phyloP scores from a whole-genome alignment of 2,888 invertebrate genomes.

The Diabrotica balteata region DNA sequence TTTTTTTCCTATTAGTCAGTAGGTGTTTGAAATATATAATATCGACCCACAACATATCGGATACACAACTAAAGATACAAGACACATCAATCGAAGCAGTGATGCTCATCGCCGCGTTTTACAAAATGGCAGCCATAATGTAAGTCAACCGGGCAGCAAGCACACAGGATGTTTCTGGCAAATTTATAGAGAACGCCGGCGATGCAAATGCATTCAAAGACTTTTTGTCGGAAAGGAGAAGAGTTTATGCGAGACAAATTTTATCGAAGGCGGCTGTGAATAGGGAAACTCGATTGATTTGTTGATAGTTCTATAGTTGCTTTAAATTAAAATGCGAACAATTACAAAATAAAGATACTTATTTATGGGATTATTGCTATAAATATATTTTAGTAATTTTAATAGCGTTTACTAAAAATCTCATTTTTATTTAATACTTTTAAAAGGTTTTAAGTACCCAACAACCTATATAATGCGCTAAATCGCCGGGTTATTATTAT shows the following conservation, averaged over 20 bases:
- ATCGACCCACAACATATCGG: constrained; percentile 31
- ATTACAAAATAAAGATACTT: no score
- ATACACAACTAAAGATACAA: constrained; percentile 34
- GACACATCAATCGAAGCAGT: constrained; percentile 44
- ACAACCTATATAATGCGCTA: no score
- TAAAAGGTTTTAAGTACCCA: no score
- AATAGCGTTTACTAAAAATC: no score
- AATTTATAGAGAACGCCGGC: constrained; percentile 35
- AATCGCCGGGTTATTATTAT: no score
- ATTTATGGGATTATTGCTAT: no score
- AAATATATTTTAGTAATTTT: no score
- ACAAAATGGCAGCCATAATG: constrained; percentile 50
- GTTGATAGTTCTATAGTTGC: not conserved
- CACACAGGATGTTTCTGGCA: constrained; percentile 30
- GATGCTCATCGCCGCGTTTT: constrained; percentile 44
- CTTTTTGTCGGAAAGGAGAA: constrained; percentile 30
- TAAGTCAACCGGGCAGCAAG: constrained; percentile 42
- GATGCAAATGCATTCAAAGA: constrained; percentile 37
- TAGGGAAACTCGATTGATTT: constrained; percentile 8
- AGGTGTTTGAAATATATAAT: constrained; percentile 22
- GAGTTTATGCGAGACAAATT: constrained; percentile 30
- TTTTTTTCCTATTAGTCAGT: not conserved
- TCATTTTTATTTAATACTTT: no score
- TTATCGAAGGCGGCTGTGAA: constrained; percentile 24
- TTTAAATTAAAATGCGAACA: no score